phyloP scores from a whole-genome alignment of 2,888 invertebrate species.

The Incurvaria masculella region DNA sequence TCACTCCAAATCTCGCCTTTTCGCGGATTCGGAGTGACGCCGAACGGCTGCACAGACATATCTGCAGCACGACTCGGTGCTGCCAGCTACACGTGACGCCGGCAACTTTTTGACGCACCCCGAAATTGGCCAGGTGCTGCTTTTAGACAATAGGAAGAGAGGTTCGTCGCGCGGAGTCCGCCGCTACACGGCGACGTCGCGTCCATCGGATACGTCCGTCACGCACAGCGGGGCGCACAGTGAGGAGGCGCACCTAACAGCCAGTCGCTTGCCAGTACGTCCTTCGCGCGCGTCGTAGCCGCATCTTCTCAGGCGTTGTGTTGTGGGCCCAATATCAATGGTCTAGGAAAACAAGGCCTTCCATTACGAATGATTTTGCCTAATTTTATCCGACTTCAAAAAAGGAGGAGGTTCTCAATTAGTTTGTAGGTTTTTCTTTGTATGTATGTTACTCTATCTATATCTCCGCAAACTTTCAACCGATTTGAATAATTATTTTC shows the following conservation, averaged over 20 bases:
- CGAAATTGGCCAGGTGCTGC: slow-evolving; percentile 52
- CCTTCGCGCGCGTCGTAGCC: background rate
- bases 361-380: slow-evolving; percentile 16
- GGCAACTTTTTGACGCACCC: no score
- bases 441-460: slow-evolving; percentile 1
- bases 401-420: no score
- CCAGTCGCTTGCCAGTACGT: slow-evolving; percentile 46
- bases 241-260: slow-evolving; percentile 27
- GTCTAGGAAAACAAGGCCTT: slow-evolving; percentile 20
- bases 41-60: no score
- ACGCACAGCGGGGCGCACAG: slow-evolving; percentile 40
- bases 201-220: slow-evolving; percentile 48
- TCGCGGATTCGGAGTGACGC: no score
- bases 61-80: no score
- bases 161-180: slow-evolving; percentile 33
- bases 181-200: slow-evolving; percentile 46
- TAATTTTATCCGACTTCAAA: no score
- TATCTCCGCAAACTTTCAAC: slow-evolving; percentile 1
- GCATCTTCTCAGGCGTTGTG: no score
- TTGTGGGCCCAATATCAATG: no score
- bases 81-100: no score
- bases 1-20: no score
- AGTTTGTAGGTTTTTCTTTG: slow-evolving; percentile 8
- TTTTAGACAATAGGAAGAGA: slow-evolving; percentile 52
- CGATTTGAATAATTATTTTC: no score